Evolutionary conservation across 2,888 invertebrate species (phyloP), one percentile per base, ranked within the genome.

Genomic region (Tetramorium bicarinatum): DNA sequence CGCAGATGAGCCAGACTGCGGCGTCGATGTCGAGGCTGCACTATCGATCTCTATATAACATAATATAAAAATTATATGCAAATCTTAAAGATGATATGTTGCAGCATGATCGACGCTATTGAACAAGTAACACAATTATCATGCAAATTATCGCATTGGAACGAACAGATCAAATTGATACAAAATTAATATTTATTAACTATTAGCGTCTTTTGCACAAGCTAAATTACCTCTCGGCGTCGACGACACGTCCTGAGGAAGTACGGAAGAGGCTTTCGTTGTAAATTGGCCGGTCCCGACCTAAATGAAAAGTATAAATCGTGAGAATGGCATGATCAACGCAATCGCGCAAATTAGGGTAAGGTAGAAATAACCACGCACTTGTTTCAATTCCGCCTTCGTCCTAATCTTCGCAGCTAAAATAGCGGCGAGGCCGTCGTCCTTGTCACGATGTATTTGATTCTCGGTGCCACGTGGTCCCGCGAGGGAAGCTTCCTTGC

Each of bases 301-400:
- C 93, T 94, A 59, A 29, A 62, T 15, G 4, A 54, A 67, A 29
- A n/a, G 13, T 9, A 38, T 25, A 38, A 61, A 41, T 75, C 25
- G 21, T 59, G 18, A 72, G n/a, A 52, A 56, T 15, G n/a, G 3
- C 0, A 21, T 29, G 9, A 67, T 25, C 18, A 44, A 3, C 11
- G 21, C 13, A 47, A 67, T 29, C 9, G 8, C 1, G 18, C 29
- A 47, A 61, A 44, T 34, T 34, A 56, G 1, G 59, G 2, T 47
- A n/a, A 29, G 44, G 3, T n/a, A 72, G 25, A 66, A 11, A 29
- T 29, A 44, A 77, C 4, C n/a, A 79, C 76, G 8, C 76, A 94
- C 94, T 92, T 94, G 94, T 85, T 98, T 98, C 59, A 98, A 95
- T 95, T 98, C 98, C 2, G 97, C 98, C 95, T 98, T 98, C 4